These are phyloP conservation scores for Malurus cyaneus DNA, from an alignment of 2,113 vertebrate species.

Conservation along the genomic window DNA sequence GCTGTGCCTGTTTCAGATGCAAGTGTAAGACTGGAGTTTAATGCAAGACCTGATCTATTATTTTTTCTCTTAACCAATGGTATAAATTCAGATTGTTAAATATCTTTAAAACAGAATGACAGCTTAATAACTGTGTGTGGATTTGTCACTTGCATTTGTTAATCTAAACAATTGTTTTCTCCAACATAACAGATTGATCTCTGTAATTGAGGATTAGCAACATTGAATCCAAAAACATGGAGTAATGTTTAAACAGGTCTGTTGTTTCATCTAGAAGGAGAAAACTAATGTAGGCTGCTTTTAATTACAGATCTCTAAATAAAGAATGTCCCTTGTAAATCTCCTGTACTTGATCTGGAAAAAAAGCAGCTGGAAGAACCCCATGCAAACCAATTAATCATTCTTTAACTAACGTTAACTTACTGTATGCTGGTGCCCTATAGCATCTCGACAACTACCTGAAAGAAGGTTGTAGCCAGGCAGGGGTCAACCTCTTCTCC, in stretches of 20 bases:
- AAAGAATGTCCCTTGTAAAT: background rate
- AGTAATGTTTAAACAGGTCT: constrained; percentile 14
- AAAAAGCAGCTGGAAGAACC: background rate
- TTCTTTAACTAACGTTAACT: background rate
- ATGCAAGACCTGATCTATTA: background rate
- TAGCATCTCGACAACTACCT: background rate
- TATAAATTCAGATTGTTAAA: background rate
- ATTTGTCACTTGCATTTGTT: constrained; percentile 30
- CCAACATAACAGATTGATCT: constrained; percentile 5
- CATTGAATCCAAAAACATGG: background rate
- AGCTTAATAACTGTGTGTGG: constrained; percentile 45
- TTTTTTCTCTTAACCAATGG: background rate
- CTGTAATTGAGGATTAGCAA: constrained; percentile 34
- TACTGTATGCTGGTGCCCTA: background rate
- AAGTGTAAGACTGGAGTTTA: background rate
- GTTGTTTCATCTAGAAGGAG: background rate
- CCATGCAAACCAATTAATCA: background rate
- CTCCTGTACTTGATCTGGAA: background rate
- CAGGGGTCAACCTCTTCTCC: background rate
- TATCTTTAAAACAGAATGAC: constrained; percentile 7
- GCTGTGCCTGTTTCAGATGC: background rate
- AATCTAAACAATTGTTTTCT: constrained; percentile 50
- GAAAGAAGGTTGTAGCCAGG: background rate
- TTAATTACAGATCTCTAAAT: constrained; percentile 8
- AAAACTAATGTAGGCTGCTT: background rate